These are phyloP conservation scores for Dermatemys mawii DNA, from an alignment of 2,113 vertebrate species.

Conservation along the genomic window DNA sequence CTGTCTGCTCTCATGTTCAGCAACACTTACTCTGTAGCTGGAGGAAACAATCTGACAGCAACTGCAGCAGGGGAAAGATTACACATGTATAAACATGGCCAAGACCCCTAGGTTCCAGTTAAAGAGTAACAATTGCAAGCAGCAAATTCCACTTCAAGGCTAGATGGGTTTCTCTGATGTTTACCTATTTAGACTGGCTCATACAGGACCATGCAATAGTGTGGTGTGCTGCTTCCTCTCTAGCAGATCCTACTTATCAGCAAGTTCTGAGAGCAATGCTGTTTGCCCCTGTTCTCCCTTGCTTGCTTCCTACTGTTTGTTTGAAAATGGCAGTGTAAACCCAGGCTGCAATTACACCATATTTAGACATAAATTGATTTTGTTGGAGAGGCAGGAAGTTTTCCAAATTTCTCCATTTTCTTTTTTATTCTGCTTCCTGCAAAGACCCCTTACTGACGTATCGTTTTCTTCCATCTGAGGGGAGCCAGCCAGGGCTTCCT, in stretches of 20 bases:
- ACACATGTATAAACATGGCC: conserved; percentile 22
- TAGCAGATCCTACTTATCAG: background rate
- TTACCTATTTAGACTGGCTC: conserved; percentile 43
- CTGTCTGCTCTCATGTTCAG: conserved; percentile 33
- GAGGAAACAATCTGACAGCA: background rate
- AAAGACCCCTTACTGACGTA: too few relatives aligned
- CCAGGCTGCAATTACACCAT: background rate
- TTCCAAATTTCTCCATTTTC: background rate
- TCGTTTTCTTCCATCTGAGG: background rate
- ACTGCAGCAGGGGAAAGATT: conserved; percentile 20
- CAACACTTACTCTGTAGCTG: conserved; percentile 11
- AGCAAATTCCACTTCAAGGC: conserved; percentile 59
- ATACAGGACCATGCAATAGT: background rate
- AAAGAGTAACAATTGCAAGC: conserved; percentile 48
- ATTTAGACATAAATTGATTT: background rate
- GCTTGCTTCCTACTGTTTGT: background rate
- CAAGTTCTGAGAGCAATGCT: background rate
- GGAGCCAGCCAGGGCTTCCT: background rate
- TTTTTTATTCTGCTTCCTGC: background rate
- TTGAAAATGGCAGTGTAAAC: background rate
- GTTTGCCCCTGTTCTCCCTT: background rate
- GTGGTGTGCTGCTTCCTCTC: background rate
- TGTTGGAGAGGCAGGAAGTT: background rate
- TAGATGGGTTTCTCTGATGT: conserved; percentile 55
- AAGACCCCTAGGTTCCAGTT: conserved; percentile 54